Base-by-base conservation (phyloP, 1,140 invertebrate species). In the Dendroctonus ponderosae region DNA sequence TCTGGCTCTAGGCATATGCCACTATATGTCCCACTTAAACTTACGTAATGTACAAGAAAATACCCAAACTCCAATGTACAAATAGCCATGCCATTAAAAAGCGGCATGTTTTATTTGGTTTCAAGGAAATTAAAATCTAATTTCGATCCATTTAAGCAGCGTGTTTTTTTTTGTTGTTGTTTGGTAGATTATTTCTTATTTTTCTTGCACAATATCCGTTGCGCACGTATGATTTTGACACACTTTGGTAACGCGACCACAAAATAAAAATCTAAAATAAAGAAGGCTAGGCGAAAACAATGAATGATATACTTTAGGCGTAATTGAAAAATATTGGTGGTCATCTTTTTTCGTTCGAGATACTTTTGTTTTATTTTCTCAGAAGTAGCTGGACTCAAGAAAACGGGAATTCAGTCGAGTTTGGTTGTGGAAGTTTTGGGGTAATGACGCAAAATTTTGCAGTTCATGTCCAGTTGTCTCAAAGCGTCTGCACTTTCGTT, bases 101-200 rank as follows among this genome's bases (percentile, higher is more conserved):
- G 38, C 62, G 51, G 42, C 62, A 64, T 56, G 40, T 54, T 64
- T 65, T 52, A 52, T 62, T 62, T 62, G 60, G 60, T 62, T 62
- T 62, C 60, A 62, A 62, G 60, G 60, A 62, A 52, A 62, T 62
- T 57, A 65, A 65, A 65, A 65, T 65, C 62, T 57, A 65, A 65
- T 65, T 65, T 65, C 62, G 46, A 43, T 65, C 52, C 37, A 57
- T 62, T 62, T 62, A 52, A 41, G 9, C 26, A 41, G 11, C 12
- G 42, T 57, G 56, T 65, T 65, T 58, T 46, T 57, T 42, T 56
- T 15, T 7, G 7, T 39, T 40, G 8, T 50, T 58, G 11, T 58
- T 56, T n/a, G 7, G 9, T 48, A 26, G 41, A 42, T 60, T 40
- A 40, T 58, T 58, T 58, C 62, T 42, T 42, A 6, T 52, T 62